These are phyloP conservation scores for Fragum fragum DNA, from an alignment of 2,888 invertebrate species.

Conservation along the genomic window DNA sequence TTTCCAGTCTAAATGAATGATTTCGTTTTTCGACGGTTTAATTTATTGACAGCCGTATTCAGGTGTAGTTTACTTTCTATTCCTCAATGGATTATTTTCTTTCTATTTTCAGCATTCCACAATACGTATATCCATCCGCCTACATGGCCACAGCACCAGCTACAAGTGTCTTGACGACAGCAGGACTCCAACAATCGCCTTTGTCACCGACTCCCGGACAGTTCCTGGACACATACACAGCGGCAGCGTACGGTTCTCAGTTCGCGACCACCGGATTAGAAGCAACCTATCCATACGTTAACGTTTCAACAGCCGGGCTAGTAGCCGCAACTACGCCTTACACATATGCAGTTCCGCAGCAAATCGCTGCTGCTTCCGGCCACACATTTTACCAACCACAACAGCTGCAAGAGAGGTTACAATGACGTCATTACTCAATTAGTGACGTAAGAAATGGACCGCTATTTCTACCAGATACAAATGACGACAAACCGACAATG, in stretches of 20 bases:
- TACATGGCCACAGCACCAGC: constrained; percentile 74
- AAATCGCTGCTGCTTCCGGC: constrained; percentile 75
- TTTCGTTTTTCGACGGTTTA: too few species aligned
- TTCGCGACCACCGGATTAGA: constrained; percentile 71
- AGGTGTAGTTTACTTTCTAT: too few species aligned
- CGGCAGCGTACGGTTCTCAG: constrained; percentile 76
- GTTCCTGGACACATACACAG: constrained; percentile 74
- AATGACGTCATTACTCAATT: constrained; percentile 63
- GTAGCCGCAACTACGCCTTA: constrained; percentile 77
- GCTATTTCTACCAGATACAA: constrained; percentile 17
- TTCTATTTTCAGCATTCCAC: constrained; percentile 75
- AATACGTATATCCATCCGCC: constrained; percentile 80
- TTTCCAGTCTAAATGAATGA: too few species aligned
- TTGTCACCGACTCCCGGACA: constrained; percentile 78
- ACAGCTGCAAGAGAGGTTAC: constrained; percentile 82
- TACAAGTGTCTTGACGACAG: constrained; percentile 68
- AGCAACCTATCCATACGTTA: constrained; percentile 78
- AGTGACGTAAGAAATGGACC: constrained; percentile 27
- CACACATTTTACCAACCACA: constrained; percentile 80
- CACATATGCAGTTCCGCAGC: constrained; percentile 80
- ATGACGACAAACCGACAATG: constrained; percentile 6
- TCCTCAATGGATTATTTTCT: constrained; percentile 18
- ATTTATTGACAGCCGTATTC: too few species aligned
- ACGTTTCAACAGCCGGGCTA: constrained; percentile 71
- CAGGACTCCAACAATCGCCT: constrained; percentile 76